These are phyloP conservation scores for Hystrix cristata DNA, from an alignment of 2,113 vertebrate genomes.

Conservation along the genomic window DNA sequence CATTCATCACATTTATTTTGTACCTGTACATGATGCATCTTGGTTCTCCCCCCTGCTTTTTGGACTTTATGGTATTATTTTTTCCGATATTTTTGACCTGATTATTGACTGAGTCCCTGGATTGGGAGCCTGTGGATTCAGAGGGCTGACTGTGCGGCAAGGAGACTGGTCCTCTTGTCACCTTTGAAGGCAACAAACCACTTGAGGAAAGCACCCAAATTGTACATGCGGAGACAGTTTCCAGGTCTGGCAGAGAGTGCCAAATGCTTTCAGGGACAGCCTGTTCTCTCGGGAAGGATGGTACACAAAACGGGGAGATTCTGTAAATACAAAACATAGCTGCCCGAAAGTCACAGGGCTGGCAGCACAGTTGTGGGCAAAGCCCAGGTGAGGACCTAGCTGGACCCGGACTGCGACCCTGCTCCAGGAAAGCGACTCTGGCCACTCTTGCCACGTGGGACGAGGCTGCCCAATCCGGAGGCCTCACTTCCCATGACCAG, in stretches of 20 bases:
- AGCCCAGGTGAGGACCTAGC: neutral
- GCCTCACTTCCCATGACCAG: too few species aligned
- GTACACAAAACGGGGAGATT: too few species aligned
- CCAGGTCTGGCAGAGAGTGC: neutral
- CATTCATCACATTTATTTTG: too few species aligned
- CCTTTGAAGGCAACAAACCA: neutral
- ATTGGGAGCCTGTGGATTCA: neutral
- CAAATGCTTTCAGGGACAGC: neutral
- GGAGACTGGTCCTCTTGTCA: neutral
- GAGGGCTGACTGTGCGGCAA: neutral
- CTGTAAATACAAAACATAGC: neutral
- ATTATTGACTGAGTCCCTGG: neutral
- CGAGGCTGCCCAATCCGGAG: neutral
- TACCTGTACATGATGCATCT: too few species aligned
- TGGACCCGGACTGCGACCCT: neutral
- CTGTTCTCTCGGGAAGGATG: neutral
- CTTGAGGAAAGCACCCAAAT: neutral
- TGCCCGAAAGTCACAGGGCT: accelerated
- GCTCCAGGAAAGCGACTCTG: neutral
- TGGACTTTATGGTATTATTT: neutral
- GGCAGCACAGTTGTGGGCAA: neutral
- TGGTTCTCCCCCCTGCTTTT: neutral
- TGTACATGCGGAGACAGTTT: too few species aligned
- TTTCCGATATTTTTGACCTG: neutral
- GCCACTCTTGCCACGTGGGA: neutral